phyloP scores from a whole-genome alignment of 2,113 vertebrate species.

The Phodopus roborovskii region DNA sequence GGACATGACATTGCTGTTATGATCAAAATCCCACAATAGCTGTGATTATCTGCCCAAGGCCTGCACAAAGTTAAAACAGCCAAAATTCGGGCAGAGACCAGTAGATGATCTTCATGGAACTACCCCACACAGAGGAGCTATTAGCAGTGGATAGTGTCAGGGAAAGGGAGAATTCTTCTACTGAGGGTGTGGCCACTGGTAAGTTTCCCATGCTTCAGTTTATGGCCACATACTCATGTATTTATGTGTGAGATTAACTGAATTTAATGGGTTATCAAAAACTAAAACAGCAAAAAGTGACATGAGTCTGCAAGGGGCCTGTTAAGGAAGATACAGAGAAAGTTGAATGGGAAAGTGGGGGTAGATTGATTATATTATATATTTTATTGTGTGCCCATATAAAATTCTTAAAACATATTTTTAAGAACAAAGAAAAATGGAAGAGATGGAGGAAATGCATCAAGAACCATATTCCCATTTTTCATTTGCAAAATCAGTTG shows the following conservation, averaged over 20 bases:
- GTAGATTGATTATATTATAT: not conserved
- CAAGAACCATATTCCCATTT: not conserved
- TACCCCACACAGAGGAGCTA: not conserved
- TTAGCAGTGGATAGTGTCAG: no score
- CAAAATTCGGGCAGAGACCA: not conserved
- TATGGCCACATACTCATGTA: not conserved
- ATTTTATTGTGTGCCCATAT: not conserved
- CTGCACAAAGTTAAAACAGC: not conserved
- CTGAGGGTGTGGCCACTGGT: not conserved
- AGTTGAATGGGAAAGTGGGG: not conserved
- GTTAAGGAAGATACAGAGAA: not conserved
- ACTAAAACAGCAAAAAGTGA: not conserved
- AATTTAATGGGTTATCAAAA: not conserved
- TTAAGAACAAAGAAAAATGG: not conserved
- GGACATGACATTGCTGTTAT: not conserved
- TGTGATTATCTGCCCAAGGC: not conserved
- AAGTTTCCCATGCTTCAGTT: not conserved
- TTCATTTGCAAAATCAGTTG: not conserved
- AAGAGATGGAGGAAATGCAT: not conserved
- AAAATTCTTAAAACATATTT: not conserved
- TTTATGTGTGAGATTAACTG: not conserved
- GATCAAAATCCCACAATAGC: not conserved
- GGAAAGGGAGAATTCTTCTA: not conserved
- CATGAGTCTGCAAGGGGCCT: not conserved
- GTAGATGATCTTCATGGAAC: not conserved